phyloP scores from a whole-genome alignment of 1,140 invertebrate species.

The Aphelenchoides fujianensis region DNA sequence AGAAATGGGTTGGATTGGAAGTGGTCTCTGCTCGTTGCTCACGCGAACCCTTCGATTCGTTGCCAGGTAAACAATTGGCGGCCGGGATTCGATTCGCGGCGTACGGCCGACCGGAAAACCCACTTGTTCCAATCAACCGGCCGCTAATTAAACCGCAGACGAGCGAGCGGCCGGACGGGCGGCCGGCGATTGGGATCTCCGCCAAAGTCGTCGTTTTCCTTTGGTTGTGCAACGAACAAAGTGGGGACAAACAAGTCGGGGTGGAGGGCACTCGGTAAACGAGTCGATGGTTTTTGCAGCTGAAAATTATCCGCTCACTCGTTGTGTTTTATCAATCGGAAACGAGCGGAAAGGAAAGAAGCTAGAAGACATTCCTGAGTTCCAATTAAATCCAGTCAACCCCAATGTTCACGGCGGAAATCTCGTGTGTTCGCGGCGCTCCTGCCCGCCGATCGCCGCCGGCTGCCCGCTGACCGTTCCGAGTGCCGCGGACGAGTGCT shows the following conservation, averaged over 20 bases:
- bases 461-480: neutral
- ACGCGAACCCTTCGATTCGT: neutral
- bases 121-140: neutral
- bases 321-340: too few relatives aligned
- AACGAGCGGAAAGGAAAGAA: neutral
- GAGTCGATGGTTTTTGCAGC: neutral
- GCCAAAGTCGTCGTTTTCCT: neutral
- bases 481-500: conserved; percentile 1
- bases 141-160: neutral
- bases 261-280: too few relatives aligned
- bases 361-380: neutral
- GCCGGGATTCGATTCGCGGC: too few relatives aligned
- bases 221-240: neutral
- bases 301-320: neutral
- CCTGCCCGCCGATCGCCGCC: conserved; percentile 1
- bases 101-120: neutral
- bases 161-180: neutral
- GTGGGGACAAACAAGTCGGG: too few relatives aligned
- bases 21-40: neutral
- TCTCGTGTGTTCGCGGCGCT: conserved; percentile 12
- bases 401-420: neutral
- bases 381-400: neutral
- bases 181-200: neutral
- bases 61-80: neutral
- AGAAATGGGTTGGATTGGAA: too few relatives aligned